Conservation (phyloP, 2,888 invertebrate species). For the Peribatodes rhomboidaria region DNA sequence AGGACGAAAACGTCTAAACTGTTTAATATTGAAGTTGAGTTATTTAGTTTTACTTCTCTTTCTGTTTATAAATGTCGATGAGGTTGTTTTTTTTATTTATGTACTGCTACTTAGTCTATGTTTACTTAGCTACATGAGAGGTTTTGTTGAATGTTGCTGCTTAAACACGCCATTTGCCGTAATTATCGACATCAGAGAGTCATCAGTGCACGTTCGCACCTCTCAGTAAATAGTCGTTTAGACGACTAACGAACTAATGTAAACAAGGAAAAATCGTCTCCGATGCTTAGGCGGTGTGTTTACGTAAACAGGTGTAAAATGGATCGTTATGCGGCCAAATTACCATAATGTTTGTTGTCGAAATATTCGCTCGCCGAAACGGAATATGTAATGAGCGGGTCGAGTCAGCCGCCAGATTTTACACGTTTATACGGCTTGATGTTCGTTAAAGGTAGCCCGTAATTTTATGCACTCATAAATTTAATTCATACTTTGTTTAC, state of each 20-base stretch:
- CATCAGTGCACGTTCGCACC: constrained; percentile 51
- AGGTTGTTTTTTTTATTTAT: background rate
- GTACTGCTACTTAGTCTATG: background rate
- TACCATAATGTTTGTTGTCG: constrained; percentile 84
- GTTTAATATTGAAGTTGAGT: constrained; percentile 15
- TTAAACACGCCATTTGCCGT: constrained; percentile 32
- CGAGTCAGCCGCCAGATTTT: constrained; percentile 72
- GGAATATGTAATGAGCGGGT: constrained; percentile 78
- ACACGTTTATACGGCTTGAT: constrained; percentile 70
- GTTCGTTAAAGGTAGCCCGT: constrained; percentile 71
- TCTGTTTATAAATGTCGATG: background rate
- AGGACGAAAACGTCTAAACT: constrained; percentile 18
- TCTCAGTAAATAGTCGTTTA: constrained; percentile 55
- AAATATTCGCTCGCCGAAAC: constrained; percentile 79
- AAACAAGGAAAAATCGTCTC: constrained; percentile 68
- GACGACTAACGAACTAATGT: constrained; percentile 56
- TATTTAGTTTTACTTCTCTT: background rate
- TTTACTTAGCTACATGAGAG: background rate
- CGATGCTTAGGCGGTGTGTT: constrained; percentile 74
- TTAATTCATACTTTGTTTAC: constrained; percentile 67
- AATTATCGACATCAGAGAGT: constrained; percentile 55
- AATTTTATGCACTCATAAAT: constrained; percentile 73
- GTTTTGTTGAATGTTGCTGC: constrained; percentile 21
- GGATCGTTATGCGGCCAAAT: constrained; percentile 78
- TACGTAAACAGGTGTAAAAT: constrained; percentile 84